Conservation (phyloP, 2,797 vertebrate genomes). For the Ibycter americanus region DNA sequence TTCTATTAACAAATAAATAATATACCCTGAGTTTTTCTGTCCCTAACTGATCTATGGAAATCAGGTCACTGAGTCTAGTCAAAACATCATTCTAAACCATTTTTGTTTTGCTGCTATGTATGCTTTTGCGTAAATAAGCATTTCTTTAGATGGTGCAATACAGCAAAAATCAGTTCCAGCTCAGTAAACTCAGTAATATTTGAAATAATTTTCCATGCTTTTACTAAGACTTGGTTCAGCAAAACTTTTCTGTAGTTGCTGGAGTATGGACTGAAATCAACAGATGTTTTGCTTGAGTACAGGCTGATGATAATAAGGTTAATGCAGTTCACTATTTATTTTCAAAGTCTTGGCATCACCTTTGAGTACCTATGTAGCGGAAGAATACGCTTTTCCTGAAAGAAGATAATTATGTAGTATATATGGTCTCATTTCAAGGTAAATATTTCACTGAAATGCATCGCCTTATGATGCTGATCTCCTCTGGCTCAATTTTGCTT, state of each 20-base stretch:
- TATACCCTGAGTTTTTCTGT: not conserved
- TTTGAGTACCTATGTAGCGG: not conserved
- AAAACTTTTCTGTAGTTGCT: not conserved
- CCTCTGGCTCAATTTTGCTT: not conserved
- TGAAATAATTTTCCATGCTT: not conserved
- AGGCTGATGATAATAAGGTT: not conserved
- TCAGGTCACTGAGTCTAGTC: not conserved
- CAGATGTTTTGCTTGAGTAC: not conserved
- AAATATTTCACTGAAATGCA: not conserved
- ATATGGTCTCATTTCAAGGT: not conserved
- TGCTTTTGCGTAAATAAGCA: not conserved
- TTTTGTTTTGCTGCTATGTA: not conserved
- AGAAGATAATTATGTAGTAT: not conserved
- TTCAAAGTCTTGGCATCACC: not conserved
- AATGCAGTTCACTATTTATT: not conserved
- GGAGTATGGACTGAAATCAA: not conserved
- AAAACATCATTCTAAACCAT: not conserved
- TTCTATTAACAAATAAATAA: not conserved
- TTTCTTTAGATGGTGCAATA: not conserved
- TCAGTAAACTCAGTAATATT: not conserved
- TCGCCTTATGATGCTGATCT: rapidly evolving
- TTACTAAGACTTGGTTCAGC: not conserved
- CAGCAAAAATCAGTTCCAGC: not conserved
- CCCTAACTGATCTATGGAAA: not conserved
- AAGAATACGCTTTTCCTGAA: not conserved